phyloP scores from a whole-genome alignment of 2,888 invertebrate species.

The Oligia strigilis region DNA sequence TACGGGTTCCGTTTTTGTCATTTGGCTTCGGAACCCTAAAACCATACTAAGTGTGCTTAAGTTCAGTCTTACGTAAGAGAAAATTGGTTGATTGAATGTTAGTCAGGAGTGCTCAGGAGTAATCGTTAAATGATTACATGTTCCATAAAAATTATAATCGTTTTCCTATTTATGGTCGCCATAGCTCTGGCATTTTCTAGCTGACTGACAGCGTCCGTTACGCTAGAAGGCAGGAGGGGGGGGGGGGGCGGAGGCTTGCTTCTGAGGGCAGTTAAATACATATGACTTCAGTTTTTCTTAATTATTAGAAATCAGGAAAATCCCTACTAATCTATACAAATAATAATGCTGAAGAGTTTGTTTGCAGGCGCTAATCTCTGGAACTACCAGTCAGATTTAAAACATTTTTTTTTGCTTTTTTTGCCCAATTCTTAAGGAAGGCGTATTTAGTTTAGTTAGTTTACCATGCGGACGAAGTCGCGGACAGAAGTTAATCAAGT shows the following conservation, averaged over 20 bases:
- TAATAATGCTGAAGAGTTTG: too few species aligned
- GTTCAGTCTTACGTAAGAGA: constrained; percentile 5
- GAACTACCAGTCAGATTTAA: too few species aligned
- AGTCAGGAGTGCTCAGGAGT: background rate
- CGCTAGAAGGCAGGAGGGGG: background rate
- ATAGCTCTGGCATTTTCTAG: background rate
- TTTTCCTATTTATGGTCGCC: constrained; percentile 34
- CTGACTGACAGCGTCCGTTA: constrained; percentile 50
- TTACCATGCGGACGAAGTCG: too few species aligned
- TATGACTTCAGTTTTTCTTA: background rate
- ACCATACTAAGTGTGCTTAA: constrained; percentile 24
- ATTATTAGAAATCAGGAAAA: background rate
- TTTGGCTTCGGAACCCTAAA: background rate
- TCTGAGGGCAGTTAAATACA: background rate
- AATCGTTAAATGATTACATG: constrained; percentile 48
- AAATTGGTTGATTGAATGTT: constrained; percentile 41
- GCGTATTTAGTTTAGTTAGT: too few species aligned
- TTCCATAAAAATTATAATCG: constrained; percentile 33
- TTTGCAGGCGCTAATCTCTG: too few species aligned
- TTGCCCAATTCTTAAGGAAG: too few species aligned
- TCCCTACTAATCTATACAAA: too few species aligned
- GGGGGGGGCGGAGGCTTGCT: background rate
- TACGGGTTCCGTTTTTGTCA: background rate
- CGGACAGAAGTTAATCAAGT: too few species aligned
- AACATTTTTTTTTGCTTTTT: too few species aligned